Conservation (phyloP, 2,888 invertebrate genomes). For the Nomada goodeniana region DNA sequence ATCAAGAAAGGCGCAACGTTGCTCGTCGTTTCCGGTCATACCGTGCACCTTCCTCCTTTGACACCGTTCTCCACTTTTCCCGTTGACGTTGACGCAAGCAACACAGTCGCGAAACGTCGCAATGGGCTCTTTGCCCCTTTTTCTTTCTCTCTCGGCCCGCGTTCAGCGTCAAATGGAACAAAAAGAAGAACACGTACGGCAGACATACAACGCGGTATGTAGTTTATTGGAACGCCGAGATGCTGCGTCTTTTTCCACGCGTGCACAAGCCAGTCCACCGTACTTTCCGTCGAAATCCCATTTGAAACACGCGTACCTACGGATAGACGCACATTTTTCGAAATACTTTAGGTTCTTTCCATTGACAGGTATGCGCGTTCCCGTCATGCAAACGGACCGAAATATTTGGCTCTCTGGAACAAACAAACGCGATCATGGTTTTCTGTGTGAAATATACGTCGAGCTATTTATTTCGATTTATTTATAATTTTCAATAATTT, state of each 20-base stretch:
- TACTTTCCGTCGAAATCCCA: conserved; percentile 7
- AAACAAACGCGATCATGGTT: neutral
- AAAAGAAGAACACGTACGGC: conserved; percentile 46
- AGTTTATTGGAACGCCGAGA: conserved; percentile 54
- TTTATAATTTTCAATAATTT: no score
- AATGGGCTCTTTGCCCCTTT: conserved; percentile 13
- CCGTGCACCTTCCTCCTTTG: conserved; percentile 23
- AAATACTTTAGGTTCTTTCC: neutral
- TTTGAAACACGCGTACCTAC: conserved; percentile 3
- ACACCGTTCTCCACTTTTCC: conserved; percentile 46
- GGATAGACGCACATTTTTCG: conserved; percentile 1
- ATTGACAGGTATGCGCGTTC: neutral
- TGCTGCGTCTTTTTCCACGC: conserved; percentile 27
- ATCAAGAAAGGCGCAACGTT: conserved; percentile 15
- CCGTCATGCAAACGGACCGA: no score
- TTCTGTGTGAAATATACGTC: no score
- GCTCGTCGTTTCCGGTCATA: conserved; percentile 18
- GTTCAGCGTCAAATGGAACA: conserved; percentile 50
- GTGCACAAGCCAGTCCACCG: conserved; percentile 3
- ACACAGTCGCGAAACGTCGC: conserved; percentile 15
- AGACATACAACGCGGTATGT: conserved; percentile 32
- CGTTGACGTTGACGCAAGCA: conserved; percentile 23
- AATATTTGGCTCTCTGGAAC: neutral
- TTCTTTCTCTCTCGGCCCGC: neutral
- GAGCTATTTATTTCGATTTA: no score